Evolutionary conservation across 2,113 vertebrate genomes (phyloP), one percentile per base, ranked within the genome.

Genomic region (Pedionomus torquatus): DNA sequence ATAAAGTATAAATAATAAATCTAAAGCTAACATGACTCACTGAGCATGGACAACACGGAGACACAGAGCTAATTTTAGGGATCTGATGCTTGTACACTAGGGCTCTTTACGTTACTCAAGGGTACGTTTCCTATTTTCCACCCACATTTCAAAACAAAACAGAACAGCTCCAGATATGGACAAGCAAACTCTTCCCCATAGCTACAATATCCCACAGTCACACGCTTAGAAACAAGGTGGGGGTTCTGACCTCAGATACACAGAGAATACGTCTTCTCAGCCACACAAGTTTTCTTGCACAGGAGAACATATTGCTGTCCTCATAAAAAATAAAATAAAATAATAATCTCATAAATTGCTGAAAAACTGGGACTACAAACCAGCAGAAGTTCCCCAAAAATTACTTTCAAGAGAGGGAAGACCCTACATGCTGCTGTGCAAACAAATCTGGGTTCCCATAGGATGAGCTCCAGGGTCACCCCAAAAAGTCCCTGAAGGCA

Each of bases 401-500:
- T 48, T 35, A 46, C 39, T 82, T 74, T 46, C 10, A 49, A 41
- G 33, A 51, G 9, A 61, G 17, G 10, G 10, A 41, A 51, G 25
- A 30, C 26, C 28, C 54, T 44, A 52, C 7, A 0, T 2, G 4
- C 11, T 48, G 49, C 39, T 48, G 17, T 43, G 33, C 25, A 48
- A 48, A 72, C 35, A 31, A 12, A 4, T 15, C 46, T 41, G 41
- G 51, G 64, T 23, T 49, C 41, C 25, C 41, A 4, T 3, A 20
- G 60, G 66, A 25, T 5, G 9, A 52, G 39, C 20, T 82, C 83
- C 24, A 13, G 52, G 5, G 24, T 28, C 37, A n/a, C 5, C 33
- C 35, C 77, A 0, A 0, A 12, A 52, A 83, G 9, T 10, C 65
- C 57, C 60, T 7, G 0, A 17, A 31, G 39, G 2, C 0, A 3